These are phyloP conservation scores for Saxidomus purpurata DNA, from an alignment of 1,140 invertebrate genomes.

Conservation along the genomic window DNA sequence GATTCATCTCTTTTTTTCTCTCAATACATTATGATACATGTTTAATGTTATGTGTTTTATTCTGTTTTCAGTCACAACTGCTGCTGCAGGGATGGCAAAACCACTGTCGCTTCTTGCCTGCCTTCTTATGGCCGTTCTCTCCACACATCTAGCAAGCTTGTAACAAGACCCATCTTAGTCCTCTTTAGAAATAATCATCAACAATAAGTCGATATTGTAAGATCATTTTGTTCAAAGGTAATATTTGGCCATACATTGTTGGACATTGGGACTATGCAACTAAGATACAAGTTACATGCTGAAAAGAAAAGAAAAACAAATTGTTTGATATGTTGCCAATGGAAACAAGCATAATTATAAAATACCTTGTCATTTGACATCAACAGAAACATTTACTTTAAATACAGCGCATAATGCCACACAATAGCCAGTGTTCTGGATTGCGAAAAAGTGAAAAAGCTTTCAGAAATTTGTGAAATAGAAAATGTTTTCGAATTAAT, in stretches of 20 bases:
- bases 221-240: not conserved
- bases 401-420: no score
- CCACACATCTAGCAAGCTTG: conserved; percentile 36
- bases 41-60: not conserved
- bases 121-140: conserved; percentile 36
- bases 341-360: not conserved
- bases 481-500: no score
- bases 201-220: not conserved
- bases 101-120: conserved; percentile 14
- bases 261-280: no score
- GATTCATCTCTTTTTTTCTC: no score
- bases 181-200: not conserved
- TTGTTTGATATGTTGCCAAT: conserved; percentile 1
- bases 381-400: no score
- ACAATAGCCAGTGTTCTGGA: no score
- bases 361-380: not conserved
- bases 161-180: conserved; percentile 44
- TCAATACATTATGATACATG: no score
- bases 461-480: no score
- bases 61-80: not conserved
- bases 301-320: no score
- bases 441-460: no score
- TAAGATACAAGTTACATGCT: no score
- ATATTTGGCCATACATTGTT: not conserved
- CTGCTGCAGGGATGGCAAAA: not conserved